These are phyloP conservation scores for Melanophora roralis DNA, from an alignment of 2,888 invertebrate genomes.

Conservation along the genomic window DNA sequence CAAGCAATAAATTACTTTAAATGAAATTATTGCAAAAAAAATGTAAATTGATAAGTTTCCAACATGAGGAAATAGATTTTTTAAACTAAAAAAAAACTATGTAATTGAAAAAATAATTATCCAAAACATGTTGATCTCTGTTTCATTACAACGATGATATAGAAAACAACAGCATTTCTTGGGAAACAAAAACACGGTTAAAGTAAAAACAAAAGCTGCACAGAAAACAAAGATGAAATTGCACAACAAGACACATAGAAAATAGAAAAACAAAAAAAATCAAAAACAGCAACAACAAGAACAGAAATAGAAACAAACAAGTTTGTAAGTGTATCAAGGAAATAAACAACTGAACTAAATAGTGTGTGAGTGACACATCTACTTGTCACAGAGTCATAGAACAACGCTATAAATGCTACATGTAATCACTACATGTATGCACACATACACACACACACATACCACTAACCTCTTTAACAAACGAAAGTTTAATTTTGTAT, in stretches of 20 bases:
- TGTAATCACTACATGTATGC: background rate
- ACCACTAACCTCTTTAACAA: too few species aligned
- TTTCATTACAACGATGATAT: background rate
- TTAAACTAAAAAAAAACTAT: background rate
- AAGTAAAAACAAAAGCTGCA: background rate
- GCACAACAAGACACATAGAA: constrained; percentile 5
- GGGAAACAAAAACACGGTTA: constrained; percentile 1
- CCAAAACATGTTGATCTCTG: background rate
- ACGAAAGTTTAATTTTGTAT: too few species aligned
- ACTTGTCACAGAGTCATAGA: constrained; percentile 20
- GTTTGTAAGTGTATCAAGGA: background rate
- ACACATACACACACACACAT: background rate
- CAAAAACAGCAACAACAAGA: background rate
- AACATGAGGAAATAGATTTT: background rate
- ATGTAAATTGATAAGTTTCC: background rate
- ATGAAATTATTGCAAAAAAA: background rate
- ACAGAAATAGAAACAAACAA: background rate
- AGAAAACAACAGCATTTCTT: background rate
- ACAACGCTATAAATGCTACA: background rate
- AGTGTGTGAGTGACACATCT: constrained; percentile 16
- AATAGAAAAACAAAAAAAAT: background rate
- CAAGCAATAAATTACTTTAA: too few species aligned
- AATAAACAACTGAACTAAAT: constrained; percentile 11
- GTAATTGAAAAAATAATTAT: background rate
- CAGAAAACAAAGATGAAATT: background rate